phyloP scores from a whole-genome alignment of 2,113 vertebrate genomes.

The Gila orcuttii region DNA sequence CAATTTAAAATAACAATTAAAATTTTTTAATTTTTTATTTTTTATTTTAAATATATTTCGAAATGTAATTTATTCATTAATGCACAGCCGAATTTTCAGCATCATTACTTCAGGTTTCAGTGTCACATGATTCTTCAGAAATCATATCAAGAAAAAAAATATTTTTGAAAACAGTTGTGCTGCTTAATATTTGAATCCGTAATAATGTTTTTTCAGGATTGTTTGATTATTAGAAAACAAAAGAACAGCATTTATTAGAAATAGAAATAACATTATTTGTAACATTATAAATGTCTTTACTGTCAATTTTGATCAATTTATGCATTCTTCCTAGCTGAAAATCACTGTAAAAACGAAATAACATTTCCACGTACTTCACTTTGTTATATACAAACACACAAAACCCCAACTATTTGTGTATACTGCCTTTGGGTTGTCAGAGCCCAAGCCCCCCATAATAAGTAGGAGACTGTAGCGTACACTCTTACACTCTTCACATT shows the following conservation, averaged over 20 bases:
- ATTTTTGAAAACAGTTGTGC: background rate
- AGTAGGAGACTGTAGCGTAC: background rate
- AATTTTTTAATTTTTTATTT: background rate
- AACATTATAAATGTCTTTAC: background rate
- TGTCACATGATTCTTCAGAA: background rate
- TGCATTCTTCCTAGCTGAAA: too few relatives aligned
- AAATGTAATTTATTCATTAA: background rate
- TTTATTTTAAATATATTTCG: background rate
- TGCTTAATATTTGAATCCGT: too few relatives aligned
- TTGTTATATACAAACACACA: background rate
- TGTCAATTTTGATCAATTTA: too few relatives aligned
- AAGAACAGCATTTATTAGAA: background rate
- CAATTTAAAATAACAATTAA: background rate
- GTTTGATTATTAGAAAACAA: background rate
- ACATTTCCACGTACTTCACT: background rate
- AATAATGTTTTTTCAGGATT: background rate
- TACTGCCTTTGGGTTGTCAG: background rate
- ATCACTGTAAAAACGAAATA: background rate
- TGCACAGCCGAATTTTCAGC: background rate
- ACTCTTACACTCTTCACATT: conserved; percentile 15
- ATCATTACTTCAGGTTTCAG: background rate
- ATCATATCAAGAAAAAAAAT: background rate
- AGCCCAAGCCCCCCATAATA: background rate
- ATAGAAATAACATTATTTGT: background rate
- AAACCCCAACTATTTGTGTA: background rate